phyloP scores from a whole-genome alignment of 2,113 vertebrate species.

The Bettongia penicillata region DNA sequence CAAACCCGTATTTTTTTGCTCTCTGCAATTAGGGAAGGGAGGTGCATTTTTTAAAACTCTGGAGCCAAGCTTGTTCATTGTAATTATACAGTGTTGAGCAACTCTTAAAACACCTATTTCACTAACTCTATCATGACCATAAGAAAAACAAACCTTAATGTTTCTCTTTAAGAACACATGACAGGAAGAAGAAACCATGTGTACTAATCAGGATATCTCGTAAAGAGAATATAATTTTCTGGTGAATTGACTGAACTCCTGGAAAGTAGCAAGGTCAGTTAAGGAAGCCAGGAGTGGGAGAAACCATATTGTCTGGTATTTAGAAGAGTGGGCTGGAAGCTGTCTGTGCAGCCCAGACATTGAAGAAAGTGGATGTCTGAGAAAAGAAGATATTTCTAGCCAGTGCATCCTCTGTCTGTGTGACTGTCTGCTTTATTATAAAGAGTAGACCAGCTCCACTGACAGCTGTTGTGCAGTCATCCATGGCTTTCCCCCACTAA shows the following conservation, averaged over 20 bases:
- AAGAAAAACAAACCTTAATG: not conserved
- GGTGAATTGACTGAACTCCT: not conserved
- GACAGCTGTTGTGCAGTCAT: not conserved
- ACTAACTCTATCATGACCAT: not conserved
- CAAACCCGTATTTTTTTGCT: not conserved
- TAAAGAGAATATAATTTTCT: not conserved
- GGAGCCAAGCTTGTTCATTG: not conserved
- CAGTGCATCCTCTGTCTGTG: not conserved
- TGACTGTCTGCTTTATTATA: slow-evolving; percentile 8
- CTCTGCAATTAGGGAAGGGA: not conserved
- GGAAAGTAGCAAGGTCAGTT: not conserved
- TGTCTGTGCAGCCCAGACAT: not conserved
- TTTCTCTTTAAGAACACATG: not conserved
- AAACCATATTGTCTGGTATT: not conserved
- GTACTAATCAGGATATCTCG: not conserved
- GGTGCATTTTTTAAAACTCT: not conserved
- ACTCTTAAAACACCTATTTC: not conserved
- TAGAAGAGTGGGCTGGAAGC: not conserved
- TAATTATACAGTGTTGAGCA: not conserved
- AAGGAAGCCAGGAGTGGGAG: not conserved
- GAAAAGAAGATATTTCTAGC: not conserved
- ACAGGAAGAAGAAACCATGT: not conserved
- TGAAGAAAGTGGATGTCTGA: not conserved
- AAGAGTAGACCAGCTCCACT: not conserved
- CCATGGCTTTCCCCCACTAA: not conserved